These are phyloP conservation scores for Catharus bicknelli DNA, from an alignment of 2,113 vertebrate species.

Conservation along the genomic window DNA sequence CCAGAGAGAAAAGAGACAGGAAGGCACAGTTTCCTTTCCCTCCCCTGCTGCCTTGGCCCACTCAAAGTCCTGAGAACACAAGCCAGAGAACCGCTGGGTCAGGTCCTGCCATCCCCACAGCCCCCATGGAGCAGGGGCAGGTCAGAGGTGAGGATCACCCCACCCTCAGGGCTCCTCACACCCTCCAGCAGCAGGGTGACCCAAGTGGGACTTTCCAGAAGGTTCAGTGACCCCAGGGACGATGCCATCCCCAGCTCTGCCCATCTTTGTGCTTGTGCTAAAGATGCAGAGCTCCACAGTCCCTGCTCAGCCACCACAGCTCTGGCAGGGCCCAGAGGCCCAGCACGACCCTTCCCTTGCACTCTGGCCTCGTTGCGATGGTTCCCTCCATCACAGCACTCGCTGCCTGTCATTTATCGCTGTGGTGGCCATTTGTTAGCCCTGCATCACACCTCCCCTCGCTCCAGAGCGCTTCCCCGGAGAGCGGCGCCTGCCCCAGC, in stretches of 20 bases:
- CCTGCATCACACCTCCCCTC: background rate
- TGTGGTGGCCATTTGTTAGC: background rate
- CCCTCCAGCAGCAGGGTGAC: background rate
- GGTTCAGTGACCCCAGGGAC: rapidly evolving
- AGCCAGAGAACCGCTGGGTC: background rate
- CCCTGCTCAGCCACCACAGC: background rate
- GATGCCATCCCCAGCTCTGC: rapidly evolving
- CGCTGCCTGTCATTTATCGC: background rate
- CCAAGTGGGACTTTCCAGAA: background rate
- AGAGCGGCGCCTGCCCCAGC: background rate
- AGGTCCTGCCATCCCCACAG: rapidly evolving
- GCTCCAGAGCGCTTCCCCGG: slow-evolving; percentile 3
- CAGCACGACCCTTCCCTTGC: background rate
- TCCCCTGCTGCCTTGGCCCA: background rate
- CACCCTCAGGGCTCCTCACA: background rate
- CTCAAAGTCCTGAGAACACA: background rate
- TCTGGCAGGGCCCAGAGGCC: background rate
- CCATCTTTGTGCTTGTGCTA: rapidly evolving
- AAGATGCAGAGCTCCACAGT: background rate
- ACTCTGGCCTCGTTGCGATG: background rate
- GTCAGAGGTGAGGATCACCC: rapidly evolving
- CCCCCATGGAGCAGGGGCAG: background rate
- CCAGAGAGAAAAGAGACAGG: background rate
- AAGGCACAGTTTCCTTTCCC: background rate
- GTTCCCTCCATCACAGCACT: background rate